A percentile compares a stretch with the other conserved stretches of the same genome.
phyloP scores from a whole-genome alignment of 2,797 vertebrate genomes.

The Pelochelys cantorii region DNA sequence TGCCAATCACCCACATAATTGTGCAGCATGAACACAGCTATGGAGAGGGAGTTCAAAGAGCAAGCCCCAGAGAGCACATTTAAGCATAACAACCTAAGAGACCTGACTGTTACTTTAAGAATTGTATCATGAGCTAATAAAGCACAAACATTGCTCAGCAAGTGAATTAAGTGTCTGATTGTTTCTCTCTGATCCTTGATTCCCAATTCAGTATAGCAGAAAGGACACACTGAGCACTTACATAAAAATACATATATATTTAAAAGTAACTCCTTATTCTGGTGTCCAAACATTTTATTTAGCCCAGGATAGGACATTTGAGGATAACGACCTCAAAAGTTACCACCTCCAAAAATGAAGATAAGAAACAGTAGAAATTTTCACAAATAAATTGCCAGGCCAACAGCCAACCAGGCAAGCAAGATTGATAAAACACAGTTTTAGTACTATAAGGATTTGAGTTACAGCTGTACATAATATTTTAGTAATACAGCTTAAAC shows the following conservation, averaged over 20 bases:
- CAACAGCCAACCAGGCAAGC: not conserved
- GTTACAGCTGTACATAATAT: accelerated
- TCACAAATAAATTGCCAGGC: not conserved
- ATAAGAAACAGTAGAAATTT: not conserved
- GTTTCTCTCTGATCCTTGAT: not conserved
- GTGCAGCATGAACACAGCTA: not conserved
- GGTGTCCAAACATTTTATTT: not conserved
- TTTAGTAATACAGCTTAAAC: not conserved
- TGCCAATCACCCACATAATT: not conserved
- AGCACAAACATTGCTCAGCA: not conserved
- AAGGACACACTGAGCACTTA: not conserved
- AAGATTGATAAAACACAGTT: not conserved
- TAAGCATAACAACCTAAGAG: not conserved
- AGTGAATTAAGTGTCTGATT: not conserved
- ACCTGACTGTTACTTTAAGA: not conserved
- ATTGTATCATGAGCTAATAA: not conserved
- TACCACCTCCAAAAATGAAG: not conserved
- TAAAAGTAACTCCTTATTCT: not conserved
- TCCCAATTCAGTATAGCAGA: accelerated
- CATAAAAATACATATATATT: not conserved
- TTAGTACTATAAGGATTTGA: accelerated
- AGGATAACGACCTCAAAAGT: not conserved
- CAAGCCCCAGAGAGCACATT: not conserved
- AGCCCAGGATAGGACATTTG: not conserved
- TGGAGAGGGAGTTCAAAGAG: not conserved